Evolutionary conservation across 2,113 vertebrate genomes (phyloP), one percentile per base, ranked within the genome.

Genomic region (Scalopus aquaticus): DNA sequence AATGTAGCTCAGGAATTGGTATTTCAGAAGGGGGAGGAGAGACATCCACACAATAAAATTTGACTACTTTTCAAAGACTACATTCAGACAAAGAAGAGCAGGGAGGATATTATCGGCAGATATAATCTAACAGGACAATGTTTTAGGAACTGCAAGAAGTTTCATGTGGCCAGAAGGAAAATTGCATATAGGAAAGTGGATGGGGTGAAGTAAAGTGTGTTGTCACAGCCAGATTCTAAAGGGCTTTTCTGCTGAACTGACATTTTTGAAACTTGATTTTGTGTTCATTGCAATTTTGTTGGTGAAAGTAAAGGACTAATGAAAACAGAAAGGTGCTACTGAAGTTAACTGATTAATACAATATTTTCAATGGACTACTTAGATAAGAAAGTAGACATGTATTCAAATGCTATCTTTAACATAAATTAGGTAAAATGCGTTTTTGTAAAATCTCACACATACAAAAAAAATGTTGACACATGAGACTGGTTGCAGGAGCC

Each of bases 361-460:
- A 26, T 70, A 72, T 5, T 87, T 76, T 76, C 0, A 60, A 9
- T 32, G 65, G 44, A 82, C 20, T 39, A 39, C 32, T 65, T 65
- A 65, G 62, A 32, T 65, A 64, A 64, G 16, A 22, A 56, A 56
- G 6, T 22, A 56, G 54, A 22, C 20, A 12, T 54, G 17, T 51
- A 7, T 85, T 91, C 35, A 70, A n/a, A 80, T 51, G 44, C 83
- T 37, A 30, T 70, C 30, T 62, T 69, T 42, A 84, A 51, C 9
- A 58, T 74, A 74, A 91, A 62, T 90, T 73, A 77, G 20, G 20
- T 89, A 78, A 89, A 89, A 95, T 44, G 7, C 7, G 60, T 62
- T 22, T n/a, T 56, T 56, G 54, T 56, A 56, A 56, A 56, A 56
- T 56, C 20, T 22, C 54, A 20, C 54, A 46, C 26, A n/a, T 24